Evolutionary conservation across 2,113 vertebrate genomes (phyloP).

Genomic region (Gavia stellata): DNA sequence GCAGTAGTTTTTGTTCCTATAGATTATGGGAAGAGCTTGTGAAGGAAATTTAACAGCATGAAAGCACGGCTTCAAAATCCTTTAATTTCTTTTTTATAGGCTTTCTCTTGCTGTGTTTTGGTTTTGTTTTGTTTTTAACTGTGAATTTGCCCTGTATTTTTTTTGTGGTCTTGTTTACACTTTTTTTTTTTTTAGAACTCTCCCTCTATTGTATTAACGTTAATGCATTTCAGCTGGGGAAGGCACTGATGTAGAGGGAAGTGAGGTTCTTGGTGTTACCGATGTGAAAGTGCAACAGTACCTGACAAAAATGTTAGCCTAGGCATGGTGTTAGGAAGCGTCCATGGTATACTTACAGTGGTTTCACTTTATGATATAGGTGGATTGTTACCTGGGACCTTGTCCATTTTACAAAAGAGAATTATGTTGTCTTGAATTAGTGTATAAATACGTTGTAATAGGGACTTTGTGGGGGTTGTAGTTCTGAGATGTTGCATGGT

Average conservation of each 20-base stretch:
- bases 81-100: background rate
- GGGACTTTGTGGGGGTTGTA: fast-evolving
- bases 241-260: background rate
- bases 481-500: background rate
- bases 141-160: background rate
- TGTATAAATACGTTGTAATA: background rate
- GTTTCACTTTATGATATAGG: background rate
- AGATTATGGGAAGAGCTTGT: background rate
- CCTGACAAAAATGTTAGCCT: background rate
- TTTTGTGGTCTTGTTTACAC: background rate
- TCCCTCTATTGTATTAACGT: background rate
- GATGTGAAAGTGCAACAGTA: background rate
- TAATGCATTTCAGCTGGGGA: background rate
- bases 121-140: background rate
- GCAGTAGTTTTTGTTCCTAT: background rate
- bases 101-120: background rate
- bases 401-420: background rate
- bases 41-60: background rate
- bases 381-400: background rate
- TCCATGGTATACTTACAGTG: background rate
- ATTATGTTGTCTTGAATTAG: background rate
- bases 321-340: background rate
- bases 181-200: background rate
- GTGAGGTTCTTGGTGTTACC: fast-evolving
- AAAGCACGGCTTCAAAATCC: background rate